phyloP scores from a whole-genome alignment of 2,888 invertebrate species.

The Glomeris marginata region DNA sequence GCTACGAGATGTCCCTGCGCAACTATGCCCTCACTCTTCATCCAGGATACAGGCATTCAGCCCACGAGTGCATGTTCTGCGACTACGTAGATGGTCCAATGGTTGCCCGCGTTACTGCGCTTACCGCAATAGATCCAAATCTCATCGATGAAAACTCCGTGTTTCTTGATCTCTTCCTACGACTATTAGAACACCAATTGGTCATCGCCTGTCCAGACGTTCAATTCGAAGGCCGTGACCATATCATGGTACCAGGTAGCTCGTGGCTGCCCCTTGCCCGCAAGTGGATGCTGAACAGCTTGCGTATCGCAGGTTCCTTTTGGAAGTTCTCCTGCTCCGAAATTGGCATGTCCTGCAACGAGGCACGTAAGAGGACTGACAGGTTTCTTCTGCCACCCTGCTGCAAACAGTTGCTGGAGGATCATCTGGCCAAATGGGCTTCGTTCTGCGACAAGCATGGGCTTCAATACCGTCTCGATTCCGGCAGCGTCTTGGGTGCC shows the following conservation, averaged over 20 bases:
- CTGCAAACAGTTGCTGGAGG: conserved; percentile 21
- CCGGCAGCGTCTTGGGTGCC: conserved; percentile 26
- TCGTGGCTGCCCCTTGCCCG: conserved; percentile 9
- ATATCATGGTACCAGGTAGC: neutral
- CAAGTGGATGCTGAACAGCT: conserved; percentile 10
- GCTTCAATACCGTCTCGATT: conserved; percentile 23
- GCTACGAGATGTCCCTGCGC: conserved; percentile 22
- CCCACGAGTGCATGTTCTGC: conserved; percentile 25
- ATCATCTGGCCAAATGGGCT: conserved; percentile 20
- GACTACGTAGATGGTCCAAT: conserved; percentile 25
- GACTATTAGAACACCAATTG: conserved; percentile 17
- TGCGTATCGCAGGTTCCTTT: conserved; percentile 1
- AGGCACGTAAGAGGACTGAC: conserved; percentile 8
- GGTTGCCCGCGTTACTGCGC: conserved; percentile 9
- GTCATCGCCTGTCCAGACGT: conserved; percentile 24
- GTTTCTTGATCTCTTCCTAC: conserved; percentile 25
- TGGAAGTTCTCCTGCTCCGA: conserved; percentile 19
- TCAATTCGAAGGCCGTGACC: conserved; percentile 21
- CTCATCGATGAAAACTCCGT: conserved; percentile 11
- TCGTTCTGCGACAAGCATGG: conserved; percentile 18
- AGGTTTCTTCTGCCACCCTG: conserved; percentile 20
- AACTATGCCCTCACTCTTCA: conserved; percentile 23
- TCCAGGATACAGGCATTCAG: conserved; percentile 24
- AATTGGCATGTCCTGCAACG: conserved; percentile 17
- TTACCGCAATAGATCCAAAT: no score